Conservation (phyloP, 1,140 invertebrate genomes). For the Drosophila pandora region DNA sequence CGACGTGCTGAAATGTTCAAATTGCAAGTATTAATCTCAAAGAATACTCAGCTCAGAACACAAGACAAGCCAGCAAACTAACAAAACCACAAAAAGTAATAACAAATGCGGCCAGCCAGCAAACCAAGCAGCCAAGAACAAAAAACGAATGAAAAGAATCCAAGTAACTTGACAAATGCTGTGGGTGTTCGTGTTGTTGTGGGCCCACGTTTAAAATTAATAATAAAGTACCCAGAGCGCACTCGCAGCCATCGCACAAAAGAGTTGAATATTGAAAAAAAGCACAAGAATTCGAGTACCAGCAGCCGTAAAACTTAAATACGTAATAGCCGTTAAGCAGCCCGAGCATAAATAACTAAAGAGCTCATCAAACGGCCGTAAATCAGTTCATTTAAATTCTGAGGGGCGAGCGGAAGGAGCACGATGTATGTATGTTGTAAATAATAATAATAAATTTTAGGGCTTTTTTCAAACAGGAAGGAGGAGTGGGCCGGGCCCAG, state of each 20-base stretch:
- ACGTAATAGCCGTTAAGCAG: constrained; percentile 55
- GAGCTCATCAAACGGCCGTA: constrained; percentile 75
- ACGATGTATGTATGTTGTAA: constrained; percentile 25
- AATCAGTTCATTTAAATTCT: constrained; percentile 75
- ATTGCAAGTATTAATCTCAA: constrained; percentile 74
- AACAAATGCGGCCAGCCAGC: constrained; percentile 63
- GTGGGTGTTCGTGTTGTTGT: constrained; percentile 70
- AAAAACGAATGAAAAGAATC: constrained; percentile 49
- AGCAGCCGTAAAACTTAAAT: constrained; percentile 50
- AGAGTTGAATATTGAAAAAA: constrained; percentile 60
- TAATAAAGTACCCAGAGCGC: constrained; percentile 68
- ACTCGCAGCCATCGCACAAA: constrained; percentile 27
- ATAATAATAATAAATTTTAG: constrained; percentile 50
- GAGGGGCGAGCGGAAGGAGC: constrained; percentile 43
- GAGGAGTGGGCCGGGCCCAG: neutral
- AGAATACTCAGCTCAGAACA: constrained; percentile 28
- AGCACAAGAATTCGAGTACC: constrained; percentile 55
- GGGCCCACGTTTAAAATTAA: constrained; percentile 73
- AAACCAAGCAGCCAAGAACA: constrained; percentile 22
- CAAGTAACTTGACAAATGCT: constrained; percentile 72
- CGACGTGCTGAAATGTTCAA: constrained; percentile 74
- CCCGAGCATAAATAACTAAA: constrained; percentile 42
- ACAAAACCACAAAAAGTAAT: constrained; percentile 66
- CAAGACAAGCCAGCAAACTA: constrained; percentile 25
- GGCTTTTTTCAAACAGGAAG: constrained; percentile 26